phyloP scores from a whole-genome alignment of 2,888 invertebrate species.

The Portevinia maculata region DNA sequence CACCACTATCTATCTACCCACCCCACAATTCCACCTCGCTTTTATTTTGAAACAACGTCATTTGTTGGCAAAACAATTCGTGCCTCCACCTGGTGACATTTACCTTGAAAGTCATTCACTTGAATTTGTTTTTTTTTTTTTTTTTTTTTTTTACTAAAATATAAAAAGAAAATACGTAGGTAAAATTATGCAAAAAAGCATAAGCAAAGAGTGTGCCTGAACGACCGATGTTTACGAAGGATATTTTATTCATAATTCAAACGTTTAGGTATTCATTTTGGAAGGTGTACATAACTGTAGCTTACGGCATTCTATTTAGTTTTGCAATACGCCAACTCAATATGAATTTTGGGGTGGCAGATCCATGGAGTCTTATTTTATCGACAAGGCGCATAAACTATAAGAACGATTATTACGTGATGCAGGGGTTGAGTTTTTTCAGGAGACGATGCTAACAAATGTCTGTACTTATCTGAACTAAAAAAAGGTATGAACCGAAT shows the following conservation, averaged over 20 bases:
- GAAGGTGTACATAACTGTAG: not conserved
- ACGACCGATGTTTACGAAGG: not conserved
- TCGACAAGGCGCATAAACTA: too few species aligned
- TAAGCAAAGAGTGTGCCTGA: not conserved
- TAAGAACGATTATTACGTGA: too few species aligned
- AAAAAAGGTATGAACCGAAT: too few species aligned
- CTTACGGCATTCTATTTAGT: not conserved
- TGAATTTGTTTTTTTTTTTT: conserved; percentile 9
- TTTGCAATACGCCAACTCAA: too few species aligned
- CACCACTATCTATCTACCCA: too few species aligned
- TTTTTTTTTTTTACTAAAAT: not conserved
- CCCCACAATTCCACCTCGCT: conserved; percentile 6
- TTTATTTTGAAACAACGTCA: conserved; percentile 38
- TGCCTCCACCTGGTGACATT: conserved; percentile 43
- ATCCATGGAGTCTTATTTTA: too few species aligned
- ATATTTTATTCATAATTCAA: conserved; percentile 2
- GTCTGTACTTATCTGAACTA: too few species aligned
- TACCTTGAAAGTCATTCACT: conserved; percentile 60
- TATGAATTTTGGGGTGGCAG: too few species aligned
- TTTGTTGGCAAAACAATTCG: conserved; percentile 32
- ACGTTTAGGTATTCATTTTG: not conserved
- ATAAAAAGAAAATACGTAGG: not conserved
- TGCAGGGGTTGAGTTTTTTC: too few species aligned
- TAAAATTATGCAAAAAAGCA: not conserved
- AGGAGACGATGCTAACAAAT: too few species aligned